A percentile compares a stretch with the other conserved stretches of the same genome.
Conservation (phyloP, 2,888 invertebrate species). For the Protophormia terraenovae region DNA sequence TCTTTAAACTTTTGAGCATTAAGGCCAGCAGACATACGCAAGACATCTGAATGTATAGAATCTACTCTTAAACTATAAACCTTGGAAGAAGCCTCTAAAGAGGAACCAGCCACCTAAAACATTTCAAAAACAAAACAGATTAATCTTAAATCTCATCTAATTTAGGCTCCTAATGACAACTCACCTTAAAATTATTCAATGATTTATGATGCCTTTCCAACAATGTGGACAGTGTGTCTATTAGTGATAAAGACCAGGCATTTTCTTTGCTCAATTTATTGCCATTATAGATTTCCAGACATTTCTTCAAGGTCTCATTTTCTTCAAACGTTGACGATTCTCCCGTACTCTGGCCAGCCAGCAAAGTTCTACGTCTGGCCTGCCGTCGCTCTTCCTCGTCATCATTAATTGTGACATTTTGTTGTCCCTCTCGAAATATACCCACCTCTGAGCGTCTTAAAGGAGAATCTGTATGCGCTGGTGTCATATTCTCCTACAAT, state of each 20-base stretch:
- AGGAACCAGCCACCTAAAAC: constrained; percentile 90
- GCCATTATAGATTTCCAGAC: constrained; percentile 90
- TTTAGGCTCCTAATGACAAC: background rate
- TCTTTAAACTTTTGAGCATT: constrained; percentile 77
- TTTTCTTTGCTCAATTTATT: constrained; percentile 95
- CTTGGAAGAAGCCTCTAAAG: constrained; percentile 93
- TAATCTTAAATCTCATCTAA: background rate
- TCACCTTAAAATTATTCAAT: constrained; percentile 87
- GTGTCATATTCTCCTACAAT: constrained; percentile 76
- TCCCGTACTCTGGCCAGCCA: constrained; percentile 62
- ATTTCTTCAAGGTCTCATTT: constrained; percentile 88
- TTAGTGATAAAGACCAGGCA: constrained; percentile 93
- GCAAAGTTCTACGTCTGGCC: constrained; percentile 77
- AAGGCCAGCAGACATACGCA: constrained; percentile 88
- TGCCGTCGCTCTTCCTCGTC: constrained; percentile 84
- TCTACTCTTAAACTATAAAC: constrained; percentile 95
- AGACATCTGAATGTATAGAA: constrained; percentile 89
- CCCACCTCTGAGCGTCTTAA: constrained; percentile 77
- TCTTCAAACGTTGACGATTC: constrained; percentile 76
- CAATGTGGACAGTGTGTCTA: constrained; percentile 91
- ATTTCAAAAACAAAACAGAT: constrained; percentile 72
- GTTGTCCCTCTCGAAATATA: constrained; percentile 73
- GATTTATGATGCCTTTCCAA: constrained; percentile 87
- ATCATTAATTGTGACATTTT: constrained; percentile 80
- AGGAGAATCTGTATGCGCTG: constrained; percentile 78